Evolutionary conservation across 2,888 invertebrate species (phyloP), one percentile per base, ranked within the genome.

Genomic region (Erebia aethiops): DNA sequence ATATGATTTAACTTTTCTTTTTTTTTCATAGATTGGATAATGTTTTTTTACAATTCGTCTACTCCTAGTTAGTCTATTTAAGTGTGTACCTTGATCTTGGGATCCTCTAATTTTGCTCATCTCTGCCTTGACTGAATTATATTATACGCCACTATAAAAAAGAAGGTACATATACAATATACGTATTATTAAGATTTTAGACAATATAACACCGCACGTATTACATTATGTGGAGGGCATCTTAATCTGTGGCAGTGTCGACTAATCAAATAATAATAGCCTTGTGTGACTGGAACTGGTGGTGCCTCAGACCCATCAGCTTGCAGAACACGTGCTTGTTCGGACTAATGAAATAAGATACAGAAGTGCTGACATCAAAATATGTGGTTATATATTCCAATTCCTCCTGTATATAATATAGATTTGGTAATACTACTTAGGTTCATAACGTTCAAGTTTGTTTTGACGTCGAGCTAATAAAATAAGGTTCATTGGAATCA

Each of bases 251-350:
- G 2, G 26, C 26, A 26, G 2, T 26, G 26, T 71, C 61, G 70
- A 73, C 63, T 79, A 77, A 78, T 78, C 75, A 76, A 77, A 75
- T 76, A 78, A 77, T 74, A 75, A 65, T 54, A 56, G 71, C 70
- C 58, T 74, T 76, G 71, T 73, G 69, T 70, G 65, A 49, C 56
- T 64, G 56, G 56, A 41, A 49, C 58, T 64, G 56, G 56, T 56
- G 49, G 35, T 43, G 14, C 58, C 72, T 72, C 71, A 70, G 75
- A 74, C 35, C 18, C 78, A 83, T 84, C 80, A 79, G 78, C 76
- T 81, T 84, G 79, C 84, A 74, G 77, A 81, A 82, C 84, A 85
- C 84, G 84, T 84, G 81, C 80, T 78, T 74, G 70, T 73, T 71
- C 43, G 51, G 9, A 67, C 58, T 75, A 72, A 76, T 76, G 70